These are phyloP conservation scores for Gambusia affinis DNA, from an alignment of 2,113 vertebrate species.

Conservation along the genomic window DNA sequence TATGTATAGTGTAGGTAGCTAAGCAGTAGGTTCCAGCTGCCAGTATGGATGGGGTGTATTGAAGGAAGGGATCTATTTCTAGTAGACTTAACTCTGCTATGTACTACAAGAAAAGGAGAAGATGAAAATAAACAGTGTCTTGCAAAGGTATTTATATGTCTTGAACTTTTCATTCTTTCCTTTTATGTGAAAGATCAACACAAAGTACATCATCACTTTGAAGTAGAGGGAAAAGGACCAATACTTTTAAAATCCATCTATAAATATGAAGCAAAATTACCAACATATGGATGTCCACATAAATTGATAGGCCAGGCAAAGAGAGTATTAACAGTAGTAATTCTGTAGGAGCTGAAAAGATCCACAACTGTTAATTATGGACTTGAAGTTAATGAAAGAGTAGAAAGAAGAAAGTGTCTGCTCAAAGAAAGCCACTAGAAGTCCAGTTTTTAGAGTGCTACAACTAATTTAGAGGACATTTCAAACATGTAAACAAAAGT, in stretches of 20 bases:
- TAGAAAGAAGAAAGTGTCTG: no score
- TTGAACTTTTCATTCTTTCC: background rate
- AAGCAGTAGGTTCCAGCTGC: constrained; percentile 92
- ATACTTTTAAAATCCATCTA: background rate
- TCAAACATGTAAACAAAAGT: no score
- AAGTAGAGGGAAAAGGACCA: background rate
- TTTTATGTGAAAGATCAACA: background rate
- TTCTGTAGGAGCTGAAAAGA: no score
- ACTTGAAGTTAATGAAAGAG: no score
- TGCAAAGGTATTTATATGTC: background rate
- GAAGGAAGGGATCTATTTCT: constrained; percentile 87
- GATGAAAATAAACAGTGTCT: background rate
- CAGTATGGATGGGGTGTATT: constrained; percentile 86
- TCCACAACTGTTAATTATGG: no score
- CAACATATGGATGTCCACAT: no score
- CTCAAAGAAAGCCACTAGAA: no score
- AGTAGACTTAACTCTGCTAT: constrained; percentile 90
- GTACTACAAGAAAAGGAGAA: constrained; percentile 79
- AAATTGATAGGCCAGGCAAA: no score
- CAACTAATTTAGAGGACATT: no score
- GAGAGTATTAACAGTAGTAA: no score
- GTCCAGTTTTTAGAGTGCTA: no score
- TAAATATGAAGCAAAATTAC: background rate
- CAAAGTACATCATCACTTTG: background rate
- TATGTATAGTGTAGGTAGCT: constrained; percentile 87